Evolutionary conservation across 2,888 invertebrate genomes (phyloP).

Genomic region (Ornithoptera alexandrae): DNA sequence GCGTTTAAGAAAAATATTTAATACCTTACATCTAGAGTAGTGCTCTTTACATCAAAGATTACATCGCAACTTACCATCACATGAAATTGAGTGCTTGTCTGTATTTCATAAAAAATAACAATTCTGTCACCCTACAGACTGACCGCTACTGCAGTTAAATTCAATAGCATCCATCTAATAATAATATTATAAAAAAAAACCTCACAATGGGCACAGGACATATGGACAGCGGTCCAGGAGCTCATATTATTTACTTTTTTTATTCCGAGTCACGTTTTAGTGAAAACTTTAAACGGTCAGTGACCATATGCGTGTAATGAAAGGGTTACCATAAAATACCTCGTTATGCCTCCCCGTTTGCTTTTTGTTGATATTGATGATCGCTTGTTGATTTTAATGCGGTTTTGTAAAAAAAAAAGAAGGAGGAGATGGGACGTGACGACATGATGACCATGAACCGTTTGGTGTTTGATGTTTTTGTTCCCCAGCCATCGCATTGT

Average conservation of each 20-base stretch:
- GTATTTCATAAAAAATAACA: slow-evolving; percentile 1
- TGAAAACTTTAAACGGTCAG: slow-evolving; percentile 39
- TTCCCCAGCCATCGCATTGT: background rate
- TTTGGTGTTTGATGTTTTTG: background rate
- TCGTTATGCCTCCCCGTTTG: slow-evolving; percentile 58
- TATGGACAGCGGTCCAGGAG: slow-evolving; percentile 50
- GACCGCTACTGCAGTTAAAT: slow-evolving; percentile 45
- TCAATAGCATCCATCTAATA: slow-evolving; percentile 52
- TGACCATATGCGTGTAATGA: slow-evolving; percentile 50
- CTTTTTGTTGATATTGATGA: slow-evolving; percentile 38
- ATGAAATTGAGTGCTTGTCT: background rate
- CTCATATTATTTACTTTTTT: slow-evolving; percentile 42
- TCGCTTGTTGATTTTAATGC: slow-evolving; percentile 33
- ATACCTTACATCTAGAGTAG: too few species aligned
- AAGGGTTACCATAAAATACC: slow-evolving; percentile 25
- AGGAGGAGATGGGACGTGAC: slow-evolving; percentile 24
- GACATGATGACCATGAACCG: slow-evolving; percentile 5
- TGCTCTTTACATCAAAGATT: too few species aligned
- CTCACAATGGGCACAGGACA: slow-evolving; percentile 40
- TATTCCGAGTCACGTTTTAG: slow-evolving; percentile 45
- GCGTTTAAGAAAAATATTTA: too few species aligned
- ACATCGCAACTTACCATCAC: too few species aligned
- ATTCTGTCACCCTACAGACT: slow-evolving; percentile 46
- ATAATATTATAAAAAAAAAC: slow-evolving; percentile 50
- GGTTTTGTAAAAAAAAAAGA: slow-evolving; percentile 2